Evolutionary conservation across 2,888 invertebrate species (phyloP), one percentile per base, ranked within the genome.

Genomic region (Megalurothrips usitatus): DNA sequence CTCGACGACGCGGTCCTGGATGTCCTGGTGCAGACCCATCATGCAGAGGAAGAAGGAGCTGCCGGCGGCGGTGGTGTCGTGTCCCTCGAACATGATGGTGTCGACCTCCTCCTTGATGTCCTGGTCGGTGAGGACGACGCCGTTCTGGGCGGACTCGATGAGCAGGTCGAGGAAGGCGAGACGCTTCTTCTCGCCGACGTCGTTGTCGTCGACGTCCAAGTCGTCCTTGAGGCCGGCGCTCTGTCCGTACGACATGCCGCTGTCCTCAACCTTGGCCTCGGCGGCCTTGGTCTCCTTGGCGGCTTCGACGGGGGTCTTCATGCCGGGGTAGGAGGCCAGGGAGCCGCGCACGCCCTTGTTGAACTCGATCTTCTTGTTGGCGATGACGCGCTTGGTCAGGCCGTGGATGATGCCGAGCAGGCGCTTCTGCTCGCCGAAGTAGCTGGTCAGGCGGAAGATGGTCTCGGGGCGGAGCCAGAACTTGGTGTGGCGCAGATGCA

Each of bases 71-170:
- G 94, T 95, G 11, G 94, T 95, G 85, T 94, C 94, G 86, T 94
- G 94, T 3, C 94, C 94, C 91, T 97, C 94, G 86, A 95, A 95
- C 95, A 95, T 95, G 82, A 95, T 95, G 0, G 94, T 95, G 85
- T 94, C 94, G 0, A 94, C 94, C 89, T 95, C 94, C 86, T 95
- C 94, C 87, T 94, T 94, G 83, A 95, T 94, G 88, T 95, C 94
- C 83, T 91, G 90, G 83, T 95, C 94, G 79, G 90, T 92, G 83
- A 95, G 91, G 79, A 90, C 91, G 81, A 89, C 91, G 17, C 93
- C 93, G 84, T 92, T 94, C 85, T 94, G 93, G 79, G 94, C 92
- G 82, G 94, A 93, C 87, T 96, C 95, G 78, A 97, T 91, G 89
- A 97, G 91, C 82, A 97, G 89, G 87, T 98, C 97, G 83, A 97